Conservation (phyloP, 2,888 invertebrate species). For the Noctua pronuba region DNA sequence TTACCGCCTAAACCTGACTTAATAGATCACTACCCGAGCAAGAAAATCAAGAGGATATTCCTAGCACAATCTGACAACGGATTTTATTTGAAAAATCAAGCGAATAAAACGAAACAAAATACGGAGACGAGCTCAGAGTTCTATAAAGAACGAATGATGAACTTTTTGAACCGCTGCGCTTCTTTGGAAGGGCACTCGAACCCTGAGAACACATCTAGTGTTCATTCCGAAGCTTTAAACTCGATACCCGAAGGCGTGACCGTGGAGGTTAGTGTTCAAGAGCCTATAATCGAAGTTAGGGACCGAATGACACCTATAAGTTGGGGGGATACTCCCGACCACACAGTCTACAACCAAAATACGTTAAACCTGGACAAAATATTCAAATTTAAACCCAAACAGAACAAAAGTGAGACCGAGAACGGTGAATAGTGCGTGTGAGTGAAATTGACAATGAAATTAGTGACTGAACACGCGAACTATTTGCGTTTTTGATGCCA, state of each 20-base stretch:
- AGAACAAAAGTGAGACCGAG: slow-evolving; percentile 61
- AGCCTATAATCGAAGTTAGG: slow-evolving; percentile 45
- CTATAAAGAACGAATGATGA: slow-evolving; percentile 87
- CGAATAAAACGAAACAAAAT: slow-evolving; percentile 85
- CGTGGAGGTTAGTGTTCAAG: slow-evolving; percentile 69
- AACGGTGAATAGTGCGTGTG: slow-evolving; percentile 53
- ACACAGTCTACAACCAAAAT: slow-evolving; percentile 87
- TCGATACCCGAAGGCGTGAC: slow-evolving; percentile 78
- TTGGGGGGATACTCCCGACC: slow-evolving; percentile 86
- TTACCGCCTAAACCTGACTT: slow-evolving; percentile 88
- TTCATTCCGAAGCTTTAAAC: slow-evolving; percentile 82
- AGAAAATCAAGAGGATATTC: slow-evolving; percentile 89
- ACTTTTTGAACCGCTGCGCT: slow-evolving; percentile 84
- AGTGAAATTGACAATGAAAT: slow-evolving; percentile 57
- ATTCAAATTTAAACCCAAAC: slow-evolving; percentile 79
- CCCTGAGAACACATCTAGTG: slow-evolving; percentile 80
- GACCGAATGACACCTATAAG: slow-evolving; percentile 79
- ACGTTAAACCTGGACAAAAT: slow-evolving; percentile 86
- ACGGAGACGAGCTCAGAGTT: slow-evolving; percentile 86
- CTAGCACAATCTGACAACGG: slow-evolving; percentile 84
- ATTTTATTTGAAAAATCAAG: slow-evolving; percentile 86
- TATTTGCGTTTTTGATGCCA: slow-evolving; percentile 26
- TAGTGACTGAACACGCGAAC: slow-evolving; percentile 45
- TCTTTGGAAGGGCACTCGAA: slow-evolving; percentile 82
- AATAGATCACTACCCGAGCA: slow-evolving; percentile 89